Evolutionary conservation across 2,797 vertebrate species (phyloP).

Genomic region (Vireo griseus): DNA sequence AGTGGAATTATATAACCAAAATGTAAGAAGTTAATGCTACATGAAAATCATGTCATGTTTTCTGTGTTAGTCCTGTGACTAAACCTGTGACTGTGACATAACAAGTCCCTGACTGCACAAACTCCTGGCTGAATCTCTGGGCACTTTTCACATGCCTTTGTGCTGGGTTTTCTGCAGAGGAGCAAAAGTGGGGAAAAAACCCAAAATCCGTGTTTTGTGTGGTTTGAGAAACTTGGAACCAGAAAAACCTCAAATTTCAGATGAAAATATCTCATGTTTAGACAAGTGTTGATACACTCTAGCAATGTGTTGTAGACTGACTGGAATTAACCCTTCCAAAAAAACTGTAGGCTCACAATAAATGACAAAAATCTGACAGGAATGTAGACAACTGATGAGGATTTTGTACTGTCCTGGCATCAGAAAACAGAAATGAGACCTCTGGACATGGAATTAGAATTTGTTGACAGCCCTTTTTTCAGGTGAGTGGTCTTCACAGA

Average conservation of each 20-base stretch:
- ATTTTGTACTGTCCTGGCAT: background rate
- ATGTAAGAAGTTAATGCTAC: background rate
- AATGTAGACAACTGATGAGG: background rate
- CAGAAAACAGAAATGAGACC: background rate
- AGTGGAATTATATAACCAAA: background rate
- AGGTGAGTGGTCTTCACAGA: background rate
- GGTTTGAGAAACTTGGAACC: background rate
- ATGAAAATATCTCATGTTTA: background rate
- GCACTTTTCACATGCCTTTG: background rate
- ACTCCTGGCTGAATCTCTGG: background rate
- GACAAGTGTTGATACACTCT: background rate
- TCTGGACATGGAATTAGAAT: background rate
- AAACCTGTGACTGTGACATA: background rate
- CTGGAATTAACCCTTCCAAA: background rate
- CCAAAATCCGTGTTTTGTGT: background rate
- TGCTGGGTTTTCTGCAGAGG: background rate
- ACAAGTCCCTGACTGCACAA: background rate
- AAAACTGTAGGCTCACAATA: background rate
- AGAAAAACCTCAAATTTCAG: background rate
- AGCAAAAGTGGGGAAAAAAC: background rate
- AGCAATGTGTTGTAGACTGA: background rate
- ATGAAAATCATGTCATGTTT: background rate
- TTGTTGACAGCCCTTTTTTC: background rate
- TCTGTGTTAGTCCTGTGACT: background rate
- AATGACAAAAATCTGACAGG: background rate